These are phyloP conservation scores for Acleris sparsana DNA, from an alignment of 2,888 invertebrate genomes.

Conservation along the genomic window DNA sequence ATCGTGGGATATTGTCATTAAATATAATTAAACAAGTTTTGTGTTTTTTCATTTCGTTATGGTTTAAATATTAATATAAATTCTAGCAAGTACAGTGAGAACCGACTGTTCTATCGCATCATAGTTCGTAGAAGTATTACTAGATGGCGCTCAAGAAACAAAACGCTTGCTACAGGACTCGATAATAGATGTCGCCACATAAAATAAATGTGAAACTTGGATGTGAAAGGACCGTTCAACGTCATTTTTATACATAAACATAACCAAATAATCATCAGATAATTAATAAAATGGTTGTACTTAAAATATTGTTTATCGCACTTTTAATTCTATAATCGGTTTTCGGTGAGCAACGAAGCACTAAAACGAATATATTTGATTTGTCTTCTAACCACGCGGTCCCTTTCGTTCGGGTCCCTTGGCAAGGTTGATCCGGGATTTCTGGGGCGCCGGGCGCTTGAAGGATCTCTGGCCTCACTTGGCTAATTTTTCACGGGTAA, in stretches of 20 bases:
- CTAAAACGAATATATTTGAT: not conserved
- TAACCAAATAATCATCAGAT: not conserved
- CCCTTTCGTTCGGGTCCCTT: constrained; percentile 10
- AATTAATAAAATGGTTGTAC: not conserved
- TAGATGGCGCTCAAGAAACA: constrained; percentile 18
- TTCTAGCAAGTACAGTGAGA: constrained; percentile 5
- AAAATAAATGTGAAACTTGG: not conserved
- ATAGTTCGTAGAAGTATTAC: not conserved
- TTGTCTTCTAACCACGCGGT: not conserved
- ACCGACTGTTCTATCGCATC: constrained; percentile 1
- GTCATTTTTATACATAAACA: too few species aligned
- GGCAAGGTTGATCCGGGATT: constrained; percentile 17
- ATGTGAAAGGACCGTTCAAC: not conserved
- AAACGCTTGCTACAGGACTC: not conserved
- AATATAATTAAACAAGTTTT: too few species aligned
- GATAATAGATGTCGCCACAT: constrained; percentile 11
- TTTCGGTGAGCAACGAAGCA: not conserved
- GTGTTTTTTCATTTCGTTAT: not conserved
- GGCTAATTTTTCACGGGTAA: constrained; percentile 28
- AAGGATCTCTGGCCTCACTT: constrained; percentile 16
- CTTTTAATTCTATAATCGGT: not conserved
- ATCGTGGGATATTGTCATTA: too few species aligned
- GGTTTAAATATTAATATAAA: not conserved
- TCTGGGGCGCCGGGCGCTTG: constrained; percentile 6
- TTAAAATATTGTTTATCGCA: not conserved